Conservation (phyloP, 2,797 vertebrate genomes). For the Buphagus erythrorhynchus region DNA sequence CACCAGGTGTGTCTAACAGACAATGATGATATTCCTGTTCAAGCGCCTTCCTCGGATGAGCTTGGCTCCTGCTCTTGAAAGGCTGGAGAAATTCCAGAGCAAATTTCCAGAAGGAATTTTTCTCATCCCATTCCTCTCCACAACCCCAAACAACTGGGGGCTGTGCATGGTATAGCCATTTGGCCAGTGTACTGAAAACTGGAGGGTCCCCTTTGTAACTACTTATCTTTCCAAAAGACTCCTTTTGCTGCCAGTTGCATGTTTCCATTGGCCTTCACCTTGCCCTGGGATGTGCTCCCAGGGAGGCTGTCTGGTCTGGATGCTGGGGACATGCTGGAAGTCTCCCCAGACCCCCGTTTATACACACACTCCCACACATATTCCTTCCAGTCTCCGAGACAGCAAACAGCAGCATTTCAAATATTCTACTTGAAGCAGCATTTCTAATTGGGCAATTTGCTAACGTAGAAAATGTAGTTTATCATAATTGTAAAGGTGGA, state of each 20-base stretch:
- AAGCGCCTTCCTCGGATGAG: background rate
- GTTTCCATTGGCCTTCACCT: background rate
- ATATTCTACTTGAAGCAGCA: fast-evolving
- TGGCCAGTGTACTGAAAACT: background rate
- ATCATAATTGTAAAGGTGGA: background rate
- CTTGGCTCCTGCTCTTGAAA: background rate
- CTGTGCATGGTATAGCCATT: background rate
- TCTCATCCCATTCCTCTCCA: background rate
- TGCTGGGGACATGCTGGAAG: background rate
- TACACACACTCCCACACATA: background rate
- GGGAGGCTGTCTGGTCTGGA: background rate
- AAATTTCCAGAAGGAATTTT: background rate
- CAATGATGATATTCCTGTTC: background rate
- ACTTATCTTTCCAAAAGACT: background rate
- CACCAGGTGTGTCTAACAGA: background rate
- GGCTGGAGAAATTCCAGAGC: background rate
- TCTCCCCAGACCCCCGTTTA: background rate
- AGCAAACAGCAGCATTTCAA: background rate
- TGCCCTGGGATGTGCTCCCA: background rate
- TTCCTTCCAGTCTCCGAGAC: background rate
- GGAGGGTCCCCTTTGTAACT: background rate
- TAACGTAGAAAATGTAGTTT: background rate
- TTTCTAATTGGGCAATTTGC: background rate
- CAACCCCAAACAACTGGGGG: background rate
- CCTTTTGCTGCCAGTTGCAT: background rate